phyloP scores from a whole-genome alignment of 2,113 vertebrate species.

The Empidonax traillii region DNA sequence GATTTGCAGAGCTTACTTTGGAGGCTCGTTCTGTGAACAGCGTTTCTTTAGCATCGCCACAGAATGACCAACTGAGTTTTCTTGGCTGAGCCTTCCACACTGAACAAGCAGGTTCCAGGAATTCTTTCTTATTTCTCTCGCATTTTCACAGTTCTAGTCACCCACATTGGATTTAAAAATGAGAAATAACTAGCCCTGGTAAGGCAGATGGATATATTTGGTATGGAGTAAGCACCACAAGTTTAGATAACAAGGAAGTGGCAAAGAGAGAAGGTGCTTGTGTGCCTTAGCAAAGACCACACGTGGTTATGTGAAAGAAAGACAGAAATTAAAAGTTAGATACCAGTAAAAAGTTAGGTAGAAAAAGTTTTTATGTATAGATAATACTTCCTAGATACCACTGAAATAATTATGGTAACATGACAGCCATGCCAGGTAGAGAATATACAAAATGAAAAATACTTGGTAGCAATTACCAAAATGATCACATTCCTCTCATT shows the following conservation, averaged over 20 bases:
- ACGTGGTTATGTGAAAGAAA: not conserved
- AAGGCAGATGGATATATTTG: not conserved
- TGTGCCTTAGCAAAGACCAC: not conserved
- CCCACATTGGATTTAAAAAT: not conserved
- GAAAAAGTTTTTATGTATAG: not conserved
- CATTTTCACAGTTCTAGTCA: not conserved
- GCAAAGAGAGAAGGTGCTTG: not conserved
- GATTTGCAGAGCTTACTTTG: not conserved
- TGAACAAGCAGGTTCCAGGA: not conserved
- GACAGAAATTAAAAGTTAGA: not conserved
- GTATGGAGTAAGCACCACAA: accelerated
- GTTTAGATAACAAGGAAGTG: not conserved
- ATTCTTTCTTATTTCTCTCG: not conserved
- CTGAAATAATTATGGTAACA: not conserved
- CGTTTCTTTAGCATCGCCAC: not conserved
- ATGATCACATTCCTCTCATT: not conserved
- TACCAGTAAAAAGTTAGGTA: not conserved
- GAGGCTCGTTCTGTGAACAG: not conserved
- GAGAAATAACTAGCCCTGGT: not conserved
- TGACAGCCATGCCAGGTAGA: not conserved
- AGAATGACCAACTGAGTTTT: not conserved
- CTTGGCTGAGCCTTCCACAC: not conserved
- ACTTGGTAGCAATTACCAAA: not conserved
- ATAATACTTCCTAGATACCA: not conserved
- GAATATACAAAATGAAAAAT: not conserved